Conservation (phyloP, 2,113 vertebrate species). For the Anser brachyrhynchus region DNA sequence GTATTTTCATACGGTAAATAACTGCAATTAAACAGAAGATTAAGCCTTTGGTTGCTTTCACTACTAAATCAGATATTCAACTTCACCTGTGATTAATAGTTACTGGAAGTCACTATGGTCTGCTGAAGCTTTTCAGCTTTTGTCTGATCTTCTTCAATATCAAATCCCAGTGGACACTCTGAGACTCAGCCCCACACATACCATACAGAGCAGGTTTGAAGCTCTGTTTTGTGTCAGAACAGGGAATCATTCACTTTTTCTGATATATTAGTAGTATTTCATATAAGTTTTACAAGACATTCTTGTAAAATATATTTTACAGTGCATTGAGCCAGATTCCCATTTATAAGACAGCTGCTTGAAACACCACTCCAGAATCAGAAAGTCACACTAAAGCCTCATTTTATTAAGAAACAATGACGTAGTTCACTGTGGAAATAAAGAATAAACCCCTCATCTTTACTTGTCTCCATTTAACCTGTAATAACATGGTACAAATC, state of each 20-base stretch:
- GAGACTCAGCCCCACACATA: rapidly evolving
- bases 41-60: background rate
- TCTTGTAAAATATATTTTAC: background rate
- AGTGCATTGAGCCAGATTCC: background rate
- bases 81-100: background rate
- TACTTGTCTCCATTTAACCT: background rate
- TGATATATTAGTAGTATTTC: background rate
- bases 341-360: background rate
- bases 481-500: background rate
- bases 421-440: background rate
- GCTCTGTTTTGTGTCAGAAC: rapidly evolving
- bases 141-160: background rate
- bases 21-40: background rate
- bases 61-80: background rate
- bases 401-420: background rate
- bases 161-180: background rate
- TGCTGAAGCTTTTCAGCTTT: background rate
- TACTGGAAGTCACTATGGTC: background rate
- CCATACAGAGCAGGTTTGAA: background rate
- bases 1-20: background rate
- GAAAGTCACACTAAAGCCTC: background rate
- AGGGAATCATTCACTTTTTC: background rate
- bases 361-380: background rate
- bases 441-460: background rate
- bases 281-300: background rate